phyloP scores from a whole-genome alignment of 2,113 vertebrate species.

The Amblyornis subalaris region DNA sequence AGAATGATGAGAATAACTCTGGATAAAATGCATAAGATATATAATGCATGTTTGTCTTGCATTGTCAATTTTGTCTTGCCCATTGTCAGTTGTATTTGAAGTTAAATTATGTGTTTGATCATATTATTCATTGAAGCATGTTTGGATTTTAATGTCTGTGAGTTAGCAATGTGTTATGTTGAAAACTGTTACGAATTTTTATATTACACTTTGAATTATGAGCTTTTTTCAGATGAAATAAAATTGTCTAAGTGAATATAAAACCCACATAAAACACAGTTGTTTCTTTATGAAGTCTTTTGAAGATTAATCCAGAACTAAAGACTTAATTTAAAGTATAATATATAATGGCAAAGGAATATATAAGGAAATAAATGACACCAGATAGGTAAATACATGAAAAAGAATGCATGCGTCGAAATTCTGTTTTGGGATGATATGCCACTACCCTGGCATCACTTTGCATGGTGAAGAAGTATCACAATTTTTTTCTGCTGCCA shows the following conservation, averaged over 20 bases:
- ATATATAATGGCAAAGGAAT: neutral
- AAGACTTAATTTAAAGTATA: neutral
- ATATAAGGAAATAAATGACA: neutral
- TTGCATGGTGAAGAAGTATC: neutral
- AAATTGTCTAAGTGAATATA: neutral
- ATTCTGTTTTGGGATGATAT: neutral
- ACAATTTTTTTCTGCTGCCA: neutral
- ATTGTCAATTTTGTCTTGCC: constrained; percentile 29
- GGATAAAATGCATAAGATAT: neutral
- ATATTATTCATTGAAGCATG: constrained; percentile 23
- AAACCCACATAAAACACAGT: neutral
- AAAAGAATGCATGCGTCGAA: neutral
- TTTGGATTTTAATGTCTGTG: neutral
- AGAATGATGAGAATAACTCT: neutral
- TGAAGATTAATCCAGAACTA: neutral
- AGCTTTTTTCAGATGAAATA: neutral
- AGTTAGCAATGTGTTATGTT: neutral
- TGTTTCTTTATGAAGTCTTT: neutral
- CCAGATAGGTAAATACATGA: neutral
- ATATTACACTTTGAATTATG: neutral
- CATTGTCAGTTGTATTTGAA: constrained; percentile 17
- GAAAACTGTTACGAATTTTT: constrained; percentile 20
- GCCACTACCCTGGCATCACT: neutral
- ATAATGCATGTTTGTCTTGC: neutral
- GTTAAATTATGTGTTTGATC: constrained; percentile 52